Base-by-base conservation (phyloP, 2,888 invertebrate genomes). In the Mycalesis mineus region DNA sequence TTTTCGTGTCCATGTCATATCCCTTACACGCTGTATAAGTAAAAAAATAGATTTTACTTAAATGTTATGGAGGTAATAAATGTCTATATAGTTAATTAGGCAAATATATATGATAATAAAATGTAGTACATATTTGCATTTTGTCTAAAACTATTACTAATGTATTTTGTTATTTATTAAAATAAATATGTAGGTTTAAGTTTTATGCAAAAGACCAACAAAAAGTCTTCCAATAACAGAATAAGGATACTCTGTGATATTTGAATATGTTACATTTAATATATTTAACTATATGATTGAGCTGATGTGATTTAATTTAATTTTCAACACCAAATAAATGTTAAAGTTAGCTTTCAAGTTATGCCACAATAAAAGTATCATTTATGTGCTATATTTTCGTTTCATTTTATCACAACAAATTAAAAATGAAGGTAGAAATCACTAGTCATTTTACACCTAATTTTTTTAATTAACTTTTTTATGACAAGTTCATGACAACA, bases 171-270 rank as follows among this genome's bases (percentile, higher is more conserved):
- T 15, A 13, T 14, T 47, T 15, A 11, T 28, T 13, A 11, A 11
- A 33, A 31, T 47, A 31, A 8, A 6, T 15, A 47, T 15, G 11
- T 22, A 22, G 22, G 5, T 22, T 47, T 33, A 47, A 45, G 31
- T 47, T 33, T 15, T 28, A 47, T 49, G n/a, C 40, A 61, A 55
- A 31, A 39, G 60, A 62, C 60, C 58, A 61, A 63, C 48, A 53
- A 5, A 52, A 33, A 31, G 65, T 65, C 65, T 65, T 65, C 65
- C 65, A 64, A 42, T 61, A 55, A 42, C 42, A 47, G 28, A 53
- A 28, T 58, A 58, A 58, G 42, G 28, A 8, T 40, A 47, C 37
- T 55, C 60, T 63, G 61, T 63, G 61, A 59, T 61, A 58, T 40
- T 15, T 33, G 7, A 9, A 36, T 36, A 33, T 9, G 7, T 39